Conservation (phyloP, 2,888 invertebrate genomes). For the Dione juno region DNA sequence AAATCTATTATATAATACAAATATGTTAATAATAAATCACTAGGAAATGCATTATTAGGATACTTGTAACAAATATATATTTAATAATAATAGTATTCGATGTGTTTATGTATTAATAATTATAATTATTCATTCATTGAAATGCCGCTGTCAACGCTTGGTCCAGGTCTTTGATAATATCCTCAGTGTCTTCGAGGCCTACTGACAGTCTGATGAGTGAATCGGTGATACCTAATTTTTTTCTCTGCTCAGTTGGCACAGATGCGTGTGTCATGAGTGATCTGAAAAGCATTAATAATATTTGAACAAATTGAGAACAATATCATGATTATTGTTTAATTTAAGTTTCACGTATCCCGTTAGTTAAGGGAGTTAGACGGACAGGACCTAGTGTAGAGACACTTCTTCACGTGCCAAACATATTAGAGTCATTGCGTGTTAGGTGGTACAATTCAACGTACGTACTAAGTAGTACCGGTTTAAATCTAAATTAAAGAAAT, state of each 20-base stretch:
- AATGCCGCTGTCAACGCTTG: conserved; percentile 88
- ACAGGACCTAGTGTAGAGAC: too few relatives aligned
- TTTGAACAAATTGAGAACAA: not conserved
- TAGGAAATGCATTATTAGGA: conserved; percentile 13
- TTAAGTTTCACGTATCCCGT: too few relatives aligned
- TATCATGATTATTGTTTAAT: too few relatives aligned
- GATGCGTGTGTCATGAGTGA: conserved; percentile 98
- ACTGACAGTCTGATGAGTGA: conserved; percentile 94
- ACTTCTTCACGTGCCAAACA: too few relatives aligned
- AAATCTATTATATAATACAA: too few relatives aligned
- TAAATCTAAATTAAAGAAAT: too few relatives aligned
- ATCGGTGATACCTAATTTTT: conserved; percentile 90
- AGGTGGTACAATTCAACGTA: too few relatives aligned
- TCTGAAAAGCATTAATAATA: conserved; percentile 67
- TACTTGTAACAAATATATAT: conserved; percentile 9
- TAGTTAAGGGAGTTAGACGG: too few relatives aligned
- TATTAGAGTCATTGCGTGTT: too few relatives aligned
- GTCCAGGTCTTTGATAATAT: conserved; percentile 92
- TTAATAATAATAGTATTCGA: conserved; percentile 11
- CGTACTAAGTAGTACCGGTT: too few relatives aligned
- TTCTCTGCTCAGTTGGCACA: conserved; percentile 89
- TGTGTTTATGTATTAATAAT: not conserved
- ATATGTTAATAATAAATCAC: too few relatives aligned
- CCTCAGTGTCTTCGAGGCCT: conserved; percentile 93
- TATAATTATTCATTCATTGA: conserved; percentile 44